Evolutionary conservation across 1,140 invertebrate species (phyloP), one percentile per base, ranked within the genome.

Genomic region (Ceratina calcarata): DNA sequence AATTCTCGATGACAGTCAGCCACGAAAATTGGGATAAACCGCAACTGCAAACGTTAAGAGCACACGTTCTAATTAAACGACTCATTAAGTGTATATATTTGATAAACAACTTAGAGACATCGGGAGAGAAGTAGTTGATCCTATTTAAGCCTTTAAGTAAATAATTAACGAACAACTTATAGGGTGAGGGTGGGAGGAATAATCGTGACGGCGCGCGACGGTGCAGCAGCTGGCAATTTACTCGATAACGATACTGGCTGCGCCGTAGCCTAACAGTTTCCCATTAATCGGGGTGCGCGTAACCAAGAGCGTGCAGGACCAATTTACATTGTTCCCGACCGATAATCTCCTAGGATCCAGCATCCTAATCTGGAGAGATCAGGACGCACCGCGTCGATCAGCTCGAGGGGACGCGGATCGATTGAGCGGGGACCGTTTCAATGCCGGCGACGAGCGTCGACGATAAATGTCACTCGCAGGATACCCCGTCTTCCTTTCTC

Each of bases 311-410:
- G 68, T 57, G 68, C 76, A 6, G 51, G 69, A 58, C 49, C 76
- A 78, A 78, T 78, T 78, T 78, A 78, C 76, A 78, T 72, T 72
- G 76, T 78, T 55, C 76, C 76, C 51, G 60, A 72, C 76, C 76
- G 76, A 78, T 78, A 78, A 78, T 78, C 76, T 78, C 76, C 32
- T 16, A 57, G 55, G 65, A 69, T 72, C 60, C 51, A 22, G 60
- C 60, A 49, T 72, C 69, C 57, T 78, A 78, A 78, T 78, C 76
- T 72, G 60, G 16, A n/a, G 27, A 78, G 69, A 72, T 69, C 37
- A 45, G 51, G 60, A 16, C 55, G 57, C 68, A 60, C 72, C 76
- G 76, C 68, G 68, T 78, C 76, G 76, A 72, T 78, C 76, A 78
- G 68, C 76, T 72, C 60, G 49, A 55, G 60, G 77, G 57, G 70